These are phyloP conservation scores for Scolanthus callimorphus DNA, from an alignment of 92 coral and sea anemone genomes.

Conservation along the genomic window DNA sequence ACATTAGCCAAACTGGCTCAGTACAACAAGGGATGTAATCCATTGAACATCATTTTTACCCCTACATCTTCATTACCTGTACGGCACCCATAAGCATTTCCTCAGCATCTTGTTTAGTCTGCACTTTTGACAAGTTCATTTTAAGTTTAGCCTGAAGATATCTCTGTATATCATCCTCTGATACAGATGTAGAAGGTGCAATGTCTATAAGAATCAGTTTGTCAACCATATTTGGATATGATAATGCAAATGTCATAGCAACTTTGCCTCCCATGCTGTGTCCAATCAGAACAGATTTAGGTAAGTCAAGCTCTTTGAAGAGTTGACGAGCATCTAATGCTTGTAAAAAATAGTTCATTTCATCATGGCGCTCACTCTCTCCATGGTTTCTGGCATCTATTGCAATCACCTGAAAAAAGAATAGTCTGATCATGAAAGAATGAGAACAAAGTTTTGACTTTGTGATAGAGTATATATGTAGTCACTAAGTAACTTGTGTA, in stretches of 20 bases:
- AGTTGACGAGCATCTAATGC: constrained; percentile 64
- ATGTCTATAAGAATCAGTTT: constrained; percentile 77
- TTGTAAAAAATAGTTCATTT: constrained; percentile 77
- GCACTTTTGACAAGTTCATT: constrained; percentile 64
- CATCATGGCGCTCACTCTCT: constrained; percentile 67
- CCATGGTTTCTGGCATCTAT: constrained; percentile 97
- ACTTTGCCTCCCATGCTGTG: constrained; percentile 99
- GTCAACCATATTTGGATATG: constrained; percentile 73
- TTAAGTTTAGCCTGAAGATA: constrained; percentile 64
- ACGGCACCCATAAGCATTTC: constrained; percentile 46
- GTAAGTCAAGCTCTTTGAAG: constrained; percentile 55
- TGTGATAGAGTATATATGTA: no score
- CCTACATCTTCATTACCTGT: constrained; percentile 77
- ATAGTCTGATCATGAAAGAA: no score
- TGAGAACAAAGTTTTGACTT: no score
- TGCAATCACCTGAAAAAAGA: constrained; percentile 49
- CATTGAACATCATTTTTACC: not conserved
- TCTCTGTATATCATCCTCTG: constrained; percentile 64
- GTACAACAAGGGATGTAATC: no score
- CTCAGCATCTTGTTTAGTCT: constrained; percentile 77
- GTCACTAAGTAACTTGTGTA: no score
- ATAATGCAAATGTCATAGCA: constrained; percentile 79
- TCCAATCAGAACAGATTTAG: constrained; percentile 73
- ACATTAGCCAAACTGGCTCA: no score
- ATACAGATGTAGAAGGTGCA: constrained; percentile 51